These are phyloP conservation scores for Strix uralensis DNA, from an alignment of 2,113 vertebrate genomes.

Conservation along the genomic window DNA sequence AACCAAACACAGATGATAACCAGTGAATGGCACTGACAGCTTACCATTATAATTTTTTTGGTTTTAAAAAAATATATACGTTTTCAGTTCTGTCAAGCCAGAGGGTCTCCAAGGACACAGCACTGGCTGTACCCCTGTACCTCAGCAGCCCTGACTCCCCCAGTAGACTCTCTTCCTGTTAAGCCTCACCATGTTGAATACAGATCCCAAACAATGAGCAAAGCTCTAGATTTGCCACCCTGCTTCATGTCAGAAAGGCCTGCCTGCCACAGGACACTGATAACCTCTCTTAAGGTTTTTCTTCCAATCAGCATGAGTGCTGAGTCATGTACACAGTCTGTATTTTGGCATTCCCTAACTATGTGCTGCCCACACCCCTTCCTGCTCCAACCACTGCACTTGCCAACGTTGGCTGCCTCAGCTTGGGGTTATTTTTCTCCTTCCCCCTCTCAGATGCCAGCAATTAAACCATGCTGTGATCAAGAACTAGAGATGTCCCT, in stretches of 20 bases:
- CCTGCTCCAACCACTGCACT: neutral
- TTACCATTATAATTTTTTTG: neutral
- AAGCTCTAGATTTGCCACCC: neutral
- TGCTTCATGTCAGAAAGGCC: neutral
- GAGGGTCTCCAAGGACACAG: neutral
- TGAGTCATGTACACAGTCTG: neutral
- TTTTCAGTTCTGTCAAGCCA: neutral
- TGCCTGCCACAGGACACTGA: neutral
- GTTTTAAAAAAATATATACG: neutral
- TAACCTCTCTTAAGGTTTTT: neutral
- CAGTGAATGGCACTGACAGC: neutral
- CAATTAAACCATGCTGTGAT: neutral
- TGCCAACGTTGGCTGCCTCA: neutral
- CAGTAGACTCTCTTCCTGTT: neutral
- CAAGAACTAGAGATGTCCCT: neutral
- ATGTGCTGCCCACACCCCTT: neutral
- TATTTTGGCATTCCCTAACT: neutral
- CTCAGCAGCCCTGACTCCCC: neutral
- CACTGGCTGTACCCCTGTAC: neutral
- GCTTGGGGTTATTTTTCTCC: neutral
- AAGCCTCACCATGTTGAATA: neutral
- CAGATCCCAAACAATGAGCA: rapidly evolving
- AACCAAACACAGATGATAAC: neutral
- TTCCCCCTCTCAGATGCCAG: neutral
- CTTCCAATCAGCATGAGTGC: neutral